phyloP scores from a whole-genome alignment of 2,113 vertebrate species.

The Tylochromis polylepis region DNA sequence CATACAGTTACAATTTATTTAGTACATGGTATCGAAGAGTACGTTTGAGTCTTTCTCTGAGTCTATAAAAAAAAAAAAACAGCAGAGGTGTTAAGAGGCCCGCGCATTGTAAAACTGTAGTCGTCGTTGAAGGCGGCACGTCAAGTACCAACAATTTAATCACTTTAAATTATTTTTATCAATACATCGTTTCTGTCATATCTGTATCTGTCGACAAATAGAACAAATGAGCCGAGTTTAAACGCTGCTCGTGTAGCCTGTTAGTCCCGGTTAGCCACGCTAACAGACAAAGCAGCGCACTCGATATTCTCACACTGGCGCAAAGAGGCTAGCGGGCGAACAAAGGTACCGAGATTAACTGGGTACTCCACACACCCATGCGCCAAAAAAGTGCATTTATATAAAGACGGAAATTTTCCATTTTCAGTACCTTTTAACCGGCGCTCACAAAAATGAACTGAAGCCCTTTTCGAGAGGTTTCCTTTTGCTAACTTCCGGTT shows the following conservation, averaged over 20 bases:
- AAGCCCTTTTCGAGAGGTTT: neutral
- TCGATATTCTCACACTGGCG: neutral
- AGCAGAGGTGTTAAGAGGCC: neutral
- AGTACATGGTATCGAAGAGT: neutral
- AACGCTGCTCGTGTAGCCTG: neutral
- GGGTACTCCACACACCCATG: neutral
- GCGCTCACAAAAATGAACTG: neutral
- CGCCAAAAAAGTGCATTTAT: neutral
- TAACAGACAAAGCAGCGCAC: neutral
- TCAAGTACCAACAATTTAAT: neutral
- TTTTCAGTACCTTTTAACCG: neutral
- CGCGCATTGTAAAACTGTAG: accelerated
- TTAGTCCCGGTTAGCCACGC: neutral
- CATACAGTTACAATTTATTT: accelerated
- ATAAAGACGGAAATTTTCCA: accelerated
- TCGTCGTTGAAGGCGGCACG: neutral
- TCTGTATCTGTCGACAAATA: accelerated
- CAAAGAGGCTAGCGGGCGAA: accelerated
- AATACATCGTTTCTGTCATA: accelerated
- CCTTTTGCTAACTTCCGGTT: neutral
- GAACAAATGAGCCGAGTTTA: neutral
- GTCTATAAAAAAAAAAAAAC: neutral
- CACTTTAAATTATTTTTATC: accelerated
- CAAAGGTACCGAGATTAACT: accelerated
- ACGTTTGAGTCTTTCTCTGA: neutral